phyloP scores from a whole-genome alignment of 2,888 invertebrate species.

The Hydriomena furcata region DNA sequence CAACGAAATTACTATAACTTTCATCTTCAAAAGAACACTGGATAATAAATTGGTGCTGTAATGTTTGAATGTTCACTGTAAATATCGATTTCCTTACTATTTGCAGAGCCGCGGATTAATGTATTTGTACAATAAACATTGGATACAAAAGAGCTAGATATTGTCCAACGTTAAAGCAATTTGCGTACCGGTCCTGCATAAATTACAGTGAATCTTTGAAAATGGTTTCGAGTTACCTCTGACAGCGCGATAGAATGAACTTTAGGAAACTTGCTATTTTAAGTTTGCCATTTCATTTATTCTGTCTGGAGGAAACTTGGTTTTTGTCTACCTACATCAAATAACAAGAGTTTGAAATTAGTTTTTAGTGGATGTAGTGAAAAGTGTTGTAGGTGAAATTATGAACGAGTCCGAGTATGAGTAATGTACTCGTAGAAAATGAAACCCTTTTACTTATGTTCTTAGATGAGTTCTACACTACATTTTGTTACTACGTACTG shows the following conservation, averaged over 20 bases:
- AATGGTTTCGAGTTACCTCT: constrained; percentile 33
- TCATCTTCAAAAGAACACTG: constrained; percentile 13
- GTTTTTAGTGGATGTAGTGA: no score
- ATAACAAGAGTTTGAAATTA: no score
- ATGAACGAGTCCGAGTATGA: no score
- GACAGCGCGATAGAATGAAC: constrained; percentile 23
- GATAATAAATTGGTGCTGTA: not conserved
- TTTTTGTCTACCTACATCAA: no score
- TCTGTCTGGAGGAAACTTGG: no score
- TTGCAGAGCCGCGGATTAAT: constrained; percentile 36
- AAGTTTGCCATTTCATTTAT: constrained; percentile 26
- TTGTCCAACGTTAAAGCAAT: constrained; percentile 34
- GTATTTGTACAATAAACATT: constrained; percentile 41
- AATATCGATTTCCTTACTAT: constrained; percentile 28
- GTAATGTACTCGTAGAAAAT: no score
- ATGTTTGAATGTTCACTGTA: constrained; percentile 1
- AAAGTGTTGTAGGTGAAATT: not conserved
- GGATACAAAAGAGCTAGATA: constrained; percentile 38
- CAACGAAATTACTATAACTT: constrained; percentile 7
- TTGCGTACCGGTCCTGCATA: constrained; percentile 38
- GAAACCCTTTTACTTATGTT: no score
- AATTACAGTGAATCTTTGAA: constrained; percentile 35
- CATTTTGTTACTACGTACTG: no score
- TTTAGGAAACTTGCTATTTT: constrained; percentile 28
- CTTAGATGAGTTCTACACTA: no score